Conservation (phyloP, 2,113 vertebrate genomes). For the Lophotis ruficrista region DNA sequence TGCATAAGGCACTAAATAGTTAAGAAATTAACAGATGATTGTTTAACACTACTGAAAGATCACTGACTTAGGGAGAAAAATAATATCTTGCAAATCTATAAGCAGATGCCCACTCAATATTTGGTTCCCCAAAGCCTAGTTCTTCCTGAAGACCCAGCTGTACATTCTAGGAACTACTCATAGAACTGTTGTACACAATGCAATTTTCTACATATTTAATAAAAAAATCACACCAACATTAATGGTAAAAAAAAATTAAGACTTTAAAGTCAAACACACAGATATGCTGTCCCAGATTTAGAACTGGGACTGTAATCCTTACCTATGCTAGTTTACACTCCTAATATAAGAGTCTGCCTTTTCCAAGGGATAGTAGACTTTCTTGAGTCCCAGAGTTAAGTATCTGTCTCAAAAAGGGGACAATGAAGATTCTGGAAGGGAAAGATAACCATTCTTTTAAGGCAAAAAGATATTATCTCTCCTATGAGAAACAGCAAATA, state of each 20-base stretch:
- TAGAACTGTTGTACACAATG: background rate
- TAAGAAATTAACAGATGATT: background rate
- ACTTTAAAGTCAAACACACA: background rate
- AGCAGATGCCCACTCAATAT: background rate
- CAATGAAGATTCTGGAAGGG: background rate
- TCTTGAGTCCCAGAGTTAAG: background rate
- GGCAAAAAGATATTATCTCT: background rate
- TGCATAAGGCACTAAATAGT: background rate
- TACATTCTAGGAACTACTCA: background rate
- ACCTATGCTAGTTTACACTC: background rate
- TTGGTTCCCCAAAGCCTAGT: background rate
- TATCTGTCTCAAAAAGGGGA: background rate
- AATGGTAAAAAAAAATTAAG: background rate
- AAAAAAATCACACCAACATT: background rate
- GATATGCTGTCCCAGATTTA: background rate
- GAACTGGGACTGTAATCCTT: background rate
- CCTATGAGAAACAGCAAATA: background rate
- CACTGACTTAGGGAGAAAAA: background rate
- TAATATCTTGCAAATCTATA: background rate
- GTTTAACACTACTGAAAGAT: background rate
- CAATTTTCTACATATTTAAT: background rate
- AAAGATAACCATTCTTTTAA: background rate
- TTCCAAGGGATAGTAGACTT: background rate
- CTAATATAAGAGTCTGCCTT: background rate
- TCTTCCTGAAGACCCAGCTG: background rate